Base-by-base conservation (phyloP, 2,888 invertebrate genomes). In the Luperina testacea region DNA sequence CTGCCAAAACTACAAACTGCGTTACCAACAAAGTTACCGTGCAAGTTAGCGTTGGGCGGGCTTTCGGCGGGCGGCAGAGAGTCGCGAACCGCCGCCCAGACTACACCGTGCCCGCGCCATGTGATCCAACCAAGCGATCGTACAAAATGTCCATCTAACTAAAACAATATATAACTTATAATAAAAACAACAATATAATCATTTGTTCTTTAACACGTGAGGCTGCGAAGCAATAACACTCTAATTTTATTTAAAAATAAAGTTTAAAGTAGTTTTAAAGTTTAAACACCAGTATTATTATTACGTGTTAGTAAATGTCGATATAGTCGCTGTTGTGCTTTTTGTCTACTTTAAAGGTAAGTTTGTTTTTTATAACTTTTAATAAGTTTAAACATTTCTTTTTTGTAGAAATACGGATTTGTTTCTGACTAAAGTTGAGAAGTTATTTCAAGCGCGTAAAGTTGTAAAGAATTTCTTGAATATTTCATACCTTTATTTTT, bases 61-160 rank as follows among this genome's bases (percentile, higher is more conserved):
- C 73, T 81, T 76, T 80, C 72, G 86, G 91, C 92, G 92, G 92
- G 85, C 92, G 94, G 91, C 95, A 95, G 92, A 95, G 87, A 91
- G 93, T 91, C 90, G 88, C 94, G 94, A 93, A 94, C 92, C 91
- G 89, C 90, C 94, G 92, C 87, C 85, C 88, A 82, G 90, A 90
- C 85, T 87, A 89, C 92, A 92, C 91, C 83, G 89, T 91, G 83
- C 84, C 84, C 88, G 72, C 86, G 89, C 82, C 82, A 94, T 94
- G 94, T 90, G 90, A 92, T 72, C 90, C 89, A 68, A 84, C 78
- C 78, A 89, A 89, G 87, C 88, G 88, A 88, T 88, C 91, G 90
- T 77, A 85, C 78, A 80, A 87, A 79, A 87, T 85, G 59, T 72
- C 63, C 75, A 89, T 90, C 89, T 90, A 88, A 88, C 75, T 73